These are phyloP conservation scores for Phyllotreta striolata DNA, from an alignment of 2,888 invertebrate genomes.

Conservation along the genomic window DNA sequence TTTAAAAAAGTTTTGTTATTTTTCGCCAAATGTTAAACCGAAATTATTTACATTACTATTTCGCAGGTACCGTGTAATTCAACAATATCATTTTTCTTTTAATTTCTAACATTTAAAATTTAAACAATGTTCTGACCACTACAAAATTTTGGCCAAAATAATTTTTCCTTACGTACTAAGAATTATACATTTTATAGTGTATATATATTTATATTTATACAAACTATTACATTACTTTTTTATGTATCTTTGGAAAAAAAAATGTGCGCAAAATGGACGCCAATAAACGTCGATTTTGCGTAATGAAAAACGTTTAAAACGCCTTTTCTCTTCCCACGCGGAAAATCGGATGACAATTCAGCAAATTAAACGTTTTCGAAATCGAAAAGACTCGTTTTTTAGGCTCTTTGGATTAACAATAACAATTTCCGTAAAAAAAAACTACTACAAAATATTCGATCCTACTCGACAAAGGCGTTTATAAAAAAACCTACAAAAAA, in stretches of 20 bases:
- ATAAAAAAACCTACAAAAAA: conserved; percentile 46
- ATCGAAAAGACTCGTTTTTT: conserved; percentile 26
- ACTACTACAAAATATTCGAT: conserved; percentile 31
- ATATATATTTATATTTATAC: conserved; percentile 44
- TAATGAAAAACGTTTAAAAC: no score
- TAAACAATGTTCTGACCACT: conserved; percentile 6
- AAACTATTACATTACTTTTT: conserved; percentile 41
- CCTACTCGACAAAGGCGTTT: conserved; percentile 22
- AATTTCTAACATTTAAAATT: conserved; percentile 6
- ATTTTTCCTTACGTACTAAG: conserved; percentile 45
- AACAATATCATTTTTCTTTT: neutral
- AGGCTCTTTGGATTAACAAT: conserved; percentile 42
- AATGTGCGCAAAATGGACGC: neutral
- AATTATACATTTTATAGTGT: conserved; percentile 42
- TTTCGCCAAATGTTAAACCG: no score
- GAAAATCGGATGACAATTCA: no score
- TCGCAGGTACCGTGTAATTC: no score
- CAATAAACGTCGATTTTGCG: neutral
- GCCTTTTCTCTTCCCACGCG: no score
- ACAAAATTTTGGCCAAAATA: conserved; percentile 35
- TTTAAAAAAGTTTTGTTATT: no score
- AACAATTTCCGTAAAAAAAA: conserved; percentile 38
- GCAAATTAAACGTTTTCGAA: no score
- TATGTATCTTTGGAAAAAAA: conserved; percentile 45
- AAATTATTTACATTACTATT: no score